Base-by-base conservation (phyloP, 1,140 invertebrate species). In the roundworm (Caenorhabditis elegans) region DNA sequence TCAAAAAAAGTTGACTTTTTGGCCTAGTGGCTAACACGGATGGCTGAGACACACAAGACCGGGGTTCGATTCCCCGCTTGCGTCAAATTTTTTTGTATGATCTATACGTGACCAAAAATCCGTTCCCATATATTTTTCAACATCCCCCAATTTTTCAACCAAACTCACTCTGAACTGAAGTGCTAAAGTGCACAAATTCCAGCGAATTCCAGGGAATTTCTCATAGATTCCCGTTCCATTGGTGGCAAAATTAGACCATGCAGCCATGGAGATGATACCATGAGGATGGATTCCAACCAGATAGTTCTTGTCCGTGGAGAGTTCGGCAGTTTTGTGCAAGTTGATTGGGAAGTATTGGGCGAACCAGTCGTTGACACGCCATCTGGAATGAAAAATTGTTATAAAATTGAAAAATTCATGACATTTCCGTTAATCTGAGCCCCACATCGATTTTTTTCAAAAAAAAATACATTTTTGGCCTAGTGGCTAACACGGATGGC, bases 241-340 rank as follows among this genome's bases (percentile, higher is more conserved):
- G 0, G 95, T 94, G 0, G 92, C 93, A 91, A 97, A 96, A 81
- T 82, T 85, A 1, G 70, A 65, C 51, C 84, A 84, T 5, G 79
- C 79, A 17, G 55, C 78, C 36, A 87, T 79, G 47, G 79, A 36
- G 22, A 87, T 79, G 10, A 87, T 86, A 0, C 96, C 96, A 90
- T 98, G 96, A 1, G 96, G 96, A 90, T 95, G 96, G 76, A 92
- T 93, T 2, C 94, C 76, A 13, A 85, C 19, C 28, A 79, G 48
- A 55, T 85, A 79, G 39, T 80, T 85, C 26, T 76, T 13, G 22
- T 83, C 55, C 1, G 43, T 11, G 3, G 82, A 55, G 2, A 83
- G 31, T 13, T 83, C 82, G 8, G 77, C 55, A 8, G 82, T 83
- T 34, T 78, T 79, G 77, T 83, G 82, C 3, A 83, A 13, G 0